phyloP scores from a whole-genome alignment of 37 sponge, comb jelly and placozoan genomes.

The Amphimedon queenslandica region DNA sequence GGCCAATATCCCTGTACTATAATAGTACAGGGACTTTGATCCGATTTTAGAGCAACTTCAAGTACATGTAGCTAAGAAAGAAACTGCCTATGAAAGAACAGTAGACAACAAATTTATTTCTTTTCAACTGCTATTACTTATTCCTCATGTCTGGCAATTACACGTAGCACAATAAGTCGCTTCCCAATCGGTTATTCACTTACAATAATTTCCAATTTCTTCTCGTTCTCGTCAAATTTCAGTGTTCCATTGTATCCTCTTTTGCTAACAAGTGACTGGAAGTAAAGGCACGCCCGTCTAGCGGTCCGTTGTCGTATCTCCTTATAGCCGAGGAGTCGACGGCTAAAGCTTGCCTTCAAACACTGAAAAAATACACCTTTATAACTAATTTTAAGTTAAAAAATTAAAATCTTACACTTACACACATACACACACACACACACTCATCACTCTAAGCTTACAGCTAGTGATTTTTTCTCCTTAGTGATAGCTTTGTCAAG shows the following conservation, averaged over 20 bases:
- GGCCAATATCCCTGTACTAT: too few relatives aligned
- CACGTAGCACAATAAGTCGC: too few relatives aligned
- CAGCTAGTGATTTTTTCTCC: conserved; percentile 40
- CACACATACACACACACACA: too few relatives aligned
- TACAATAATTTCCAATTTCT: conserved; percentile 63
- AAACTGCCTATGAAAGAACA: too few relatives aligned
- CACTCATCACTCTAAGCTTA: conserved; percentile 10
- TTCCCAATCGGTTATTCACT: background rate
- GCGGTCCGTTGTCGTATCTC: conserved; percentile 53
- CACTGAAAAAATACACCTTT: conserved; percentile 13
- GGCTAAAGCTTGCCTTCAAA: conserved; percentile 34
- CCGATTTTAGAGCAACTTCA: too few relatives aligned
- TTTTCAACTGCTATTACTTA: too few relatives aligned
- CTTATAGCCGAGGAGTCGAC: conserved; percentile 38
- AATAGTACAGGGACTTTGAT: too few relatives aligned
- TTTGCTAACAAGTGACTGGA: conserved; percentile 63
- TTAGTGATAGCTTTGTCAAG: conserved; percentile 17
- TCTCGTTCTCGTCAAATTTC: conserved; percentile 64
- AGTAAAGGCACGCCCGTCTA: conserved; percentile 49
- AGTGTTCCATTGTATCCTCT: conserved; percentile 82
- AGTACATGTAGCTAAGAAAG: too few relatives aligned
- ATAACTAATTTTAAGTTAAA: too few relatives aligned
- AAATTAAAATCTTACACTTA: too few relatives aligned
- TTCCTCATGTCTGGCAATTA: too few relatives aligned
- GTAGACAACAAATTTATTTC: background rate